Evolutionary conservation across 2,797 vertebrate species (phyloP).

Genomic region (Phaenicophaeus curvirostris): DNA sequence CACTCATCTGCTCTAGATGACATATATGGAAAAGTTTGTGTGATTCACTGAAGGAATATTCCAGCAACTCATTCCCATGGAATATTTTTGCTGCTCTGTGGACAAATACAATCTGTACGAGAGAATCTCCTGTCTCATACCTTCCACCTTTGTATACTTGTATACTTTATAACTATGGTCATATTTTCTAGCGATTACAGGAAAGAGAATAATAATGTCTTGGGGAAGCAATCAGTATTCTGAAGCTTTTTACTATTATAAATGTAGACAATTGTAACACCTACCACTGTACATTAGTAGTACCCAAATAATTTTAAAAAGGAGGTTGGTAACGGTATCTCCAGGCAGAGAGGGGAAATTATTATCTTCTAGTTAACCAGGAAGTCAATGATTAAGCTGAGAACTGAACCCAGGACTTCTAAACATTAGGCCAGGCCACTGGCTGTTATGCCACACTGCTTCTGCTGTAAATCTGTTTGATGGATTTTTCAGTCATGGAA

Average conservation of each 20-base stretch:
- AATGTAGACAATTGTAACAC: neutral
- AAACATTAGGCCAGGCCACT: slow-evolving; percentile 39
- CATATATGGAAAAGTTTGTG: neutral
- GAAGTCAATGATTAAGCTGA: slow-evolving; percentile 60
- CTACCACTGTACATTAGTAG: neutral
- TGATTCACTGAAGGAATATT: neutral
- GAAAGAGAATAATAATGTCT: neutral
- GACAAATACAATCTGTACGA: neutral
- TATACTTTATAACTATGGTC: neutral
- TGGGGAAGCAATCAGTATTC: neutral
- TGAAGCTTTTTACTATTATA: neutral
- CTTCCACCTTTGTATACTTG: neutral
- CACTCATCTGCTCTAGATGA: neutral
- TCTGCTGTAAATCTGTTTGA: slow-evolving; percentile 57
- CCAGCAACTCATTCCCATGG: neutral
- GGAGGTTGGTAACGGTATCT: neutral
- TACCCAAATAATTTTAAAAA: neutral
- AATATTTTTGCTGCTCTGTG: neutral
- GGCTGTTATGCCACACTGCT: slow-evolving; percentile 44
- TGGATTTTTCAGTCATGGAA: slow-evolving; percentile 64
- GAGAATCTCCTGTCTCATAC: neutral
- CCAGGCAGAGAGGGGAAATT: slow-evolving; percentile 7
- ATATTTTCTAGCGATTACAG: neutral
- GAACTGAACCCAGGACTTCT: slow-evolving; percentile 37
- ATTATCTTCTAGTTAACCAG: slow-evolving; percentile 33